Base-by-base conservation (phyloP, 2,888 invertebrate species). In the Oxyscelio sp. region DNA sequence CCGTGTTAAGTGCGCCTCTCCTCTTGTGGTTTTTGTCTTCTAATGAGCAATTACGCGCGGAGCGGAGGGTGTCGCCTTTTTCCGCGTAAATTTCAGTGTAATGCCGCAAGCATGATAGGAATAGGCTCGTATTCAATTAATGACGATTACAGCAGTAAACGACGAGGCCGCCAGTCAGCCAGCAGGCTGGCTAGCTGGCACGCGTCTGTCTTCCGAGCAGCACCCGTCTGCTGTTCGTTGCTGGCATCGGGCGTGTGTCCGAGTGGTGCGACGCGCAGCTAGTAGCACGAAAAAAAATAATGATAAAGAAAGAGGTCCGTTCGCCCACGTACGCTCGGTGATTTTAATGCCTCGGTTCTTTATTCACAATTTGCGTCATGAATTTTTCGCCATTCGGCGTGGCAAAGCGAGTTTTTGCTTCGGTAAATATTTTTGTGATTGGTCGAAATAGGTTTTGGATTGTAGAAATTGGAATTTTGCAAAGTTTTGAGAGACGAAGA, bases 51-150 rank as follows among this genome's bases (percentile, higher is more conserved):
- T 80, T 80, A 71, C 19, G 34, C 21, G 52, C 1, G 15, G 24
- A 24, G 58, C 45, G 8, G 22, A 21, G 71, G 48, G 48, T 50
- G 61, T 21, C 19, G 59, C n/a, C 56, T 79, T 74, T 77, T 71
- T 58, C 70, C 54, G 68, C 74, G 56, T 68, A 65, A 79, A 83
- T 70, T 68, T 63, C 74, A 68, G 61, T 65, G 61, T 38, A 74
- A 83, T 66, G 74, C 83, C 59, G 68, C 79, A 59, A 21, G 73
- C 52, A 50, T 52, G 71, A 66, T 58, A 22, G 73, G 22, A 74
- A 65, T 70, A 81, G 80, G 71, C 82, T 85, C 85, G 75, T 54
- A 83, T 85, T 82, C 85, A 85, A 83, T 85, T 85, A 85, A 83
- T 79, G 85, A 85, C 79, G 85, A 83, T 85, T 85, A 85, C 82